A percentile compares a stretch with the other conserved stretches of the same genome.
Evolutionary conservation across 92 coral and sea anemone genomes (phyloP).

Genomic region (Paramuricea clavata): DNA sequence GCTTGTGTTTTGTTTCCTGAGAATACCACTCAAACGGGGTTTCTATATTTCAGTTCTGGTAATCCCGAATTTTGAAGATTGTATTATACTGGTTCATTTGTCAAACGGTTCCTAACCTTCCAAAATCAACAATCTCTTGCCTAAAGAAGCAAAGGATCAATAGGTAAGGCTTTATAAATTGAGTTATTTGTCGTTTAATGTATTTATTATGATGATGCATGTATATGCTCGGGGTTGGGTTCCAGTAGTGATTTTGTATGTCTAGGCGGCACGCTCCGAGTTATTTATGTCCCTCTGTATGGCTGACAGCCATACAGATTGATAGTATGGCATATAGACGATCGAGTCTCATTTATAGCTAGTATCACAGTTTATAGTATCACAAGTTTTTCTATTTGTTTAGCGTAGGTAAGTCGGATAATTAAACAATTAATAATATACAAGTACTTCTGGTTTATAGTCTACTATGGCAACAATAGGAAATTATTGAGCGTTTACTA

Average conservation of each 20-base stretch:
- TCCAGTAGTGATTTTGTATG: neutral
- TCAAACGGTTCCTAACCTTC: neutral
- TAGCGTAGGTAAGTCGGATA: neutral
- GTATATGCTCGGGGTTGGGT: neutral
- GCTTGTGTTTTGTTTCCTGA: conserved; percentile 7
- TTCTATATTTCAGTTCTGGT: neutral
- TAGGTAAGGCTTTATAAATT: neutral
- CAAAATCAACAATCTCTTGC: neutral
- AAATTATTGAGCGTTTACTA: no score
- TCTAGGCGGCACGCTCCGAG: conserved; percentile 6
- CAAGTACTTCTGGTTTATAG: no score
- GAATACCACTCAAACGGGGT: neutral
- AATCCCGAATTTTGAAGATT: neutral
- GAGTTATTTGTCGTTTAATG: neutral
- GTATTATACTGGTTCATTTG: neutral
- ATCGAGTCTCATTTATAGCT: no score
- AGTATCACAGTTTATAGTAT: neutral
- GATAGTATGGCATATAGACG: no score
- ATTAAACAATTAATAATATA: no score
- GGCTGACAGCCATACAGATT: no score
- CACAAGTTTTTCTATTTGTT: neutral
- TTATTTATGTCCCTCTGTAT: neutral
- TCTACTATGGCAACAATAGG: no score
- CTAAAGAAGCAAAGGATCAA: no score
- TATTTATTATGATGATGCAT: neutral